Evolutionary conservation across 2,113 vertebrate genomes (phyloP).

Genomic region (Spheniscus mendiculus): DNA sequence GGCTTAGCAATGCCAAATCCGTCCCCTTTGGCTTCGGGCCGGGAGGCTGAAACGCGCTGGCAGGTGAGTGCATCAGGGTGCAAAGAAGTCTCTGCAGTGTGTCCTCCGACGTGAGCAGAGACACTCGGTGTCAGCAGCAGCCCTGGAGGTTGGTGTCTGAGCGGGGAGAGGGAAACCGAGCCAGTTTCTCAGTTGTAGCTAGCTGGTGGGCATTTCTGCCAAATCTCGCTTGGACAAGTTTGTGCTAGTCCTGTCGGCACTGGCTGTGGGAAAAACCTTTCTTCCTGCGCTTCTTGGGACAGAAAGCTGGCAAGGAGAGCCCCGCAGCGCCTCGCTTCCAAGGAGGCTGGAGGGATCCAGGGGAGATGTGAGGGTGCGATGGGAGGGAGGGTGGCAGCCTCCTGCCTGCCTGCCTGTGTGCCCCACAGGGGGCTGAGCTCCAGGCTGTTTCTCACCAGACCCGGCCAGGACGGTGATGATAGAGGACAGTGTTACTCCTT

Average conservation of each 20-base stretch:
- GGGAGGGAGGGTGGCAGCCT: background rate
- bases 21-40: background rate
- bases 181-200: background rate
- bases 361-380: background rate
- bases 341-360: background rate
- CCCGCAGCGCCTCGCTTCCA: background rate
- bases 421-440: background rate
- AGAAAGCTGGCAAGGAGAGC: background rate
- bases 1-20: background rate
- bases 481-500: background rate
- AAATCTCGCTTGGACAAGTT: constrained; percentile 14
- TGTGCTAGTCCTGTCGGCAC: background rate
- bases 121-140: background rate
- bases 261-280: constrained; percentile 29
- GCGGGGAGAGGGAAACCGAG: accelerated
- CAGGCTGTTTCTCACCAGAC: background rate
- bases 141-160: background rate
- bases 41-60: background rate
- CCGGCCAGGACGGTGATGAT: background rate
- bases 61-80: background rate
- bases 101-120: background rate
- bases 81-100: background rate
- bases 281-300: background rate
- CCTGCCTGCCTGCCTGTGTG: background rate
- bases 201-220: constrained; percentile 35